Base-by-base conservation (phyloP, 2,888 invertebrate genomes). In the Sinodicranocentrus sp. region DNA sequence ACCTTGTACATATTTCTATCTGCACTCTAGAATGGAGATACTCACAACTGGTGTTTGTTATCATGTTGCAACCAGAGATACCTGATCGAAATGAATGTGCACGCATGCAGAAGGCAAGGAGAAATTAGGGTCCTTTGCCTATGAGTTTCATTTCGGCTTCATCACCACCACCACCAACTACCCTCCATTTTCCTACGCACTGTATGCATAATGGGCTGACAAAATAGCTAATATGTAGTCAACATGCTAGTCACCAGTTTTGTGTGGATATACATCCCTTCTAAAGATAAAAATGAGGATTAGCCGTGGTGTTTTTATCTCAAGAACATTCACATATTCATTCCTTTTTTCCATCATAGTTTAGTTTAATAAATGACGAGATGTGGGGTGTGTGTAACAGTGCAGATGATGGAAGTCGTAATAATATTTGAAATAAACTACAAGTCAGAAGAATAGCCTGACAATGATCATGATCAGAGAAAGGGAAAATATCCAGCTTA, bases 401-500 rank as follows among this genome's bases (percentile, higher is more conserved):
- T 48, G 48, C n/a, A 15, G 6, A 15, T 48, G 13, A 3, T n/a
- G n/a, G 15, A 48, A 48, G n/a, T 15, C 15, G 5, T 48, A 21
- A 5, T 57, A 21, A 19, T 21, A 19, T 57, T n/a, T 57, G 23
- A 57, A 57, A 23, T 6, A 21, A 23, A 57, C 57, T 21, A n/a
- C n/a, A n/a, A n/a, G n/a, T n/a, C 39, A 23, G 23, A 57, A 57
- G 57, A 57, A 57, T 39, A 10, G 48, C 13, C 48, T 48, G 19
- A 52, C 33, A 10, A 44, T 57, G 33, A 70, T 78, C 48, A 48
- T 76, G 43, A 39, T 68, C 10, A 17, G 8, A 13, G 21, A 17
- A 23, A 68, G 48, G 39, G 68, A 48, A 61, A 68, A 48, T 48
- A 78, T 70, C 57, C 77, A 65, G 68, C 77, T 77, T 61, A 78